phyloP scores from a whole-genome alignment of 2,113 vertebrate genomes.

The Elephantulus edwardii region DNA sequence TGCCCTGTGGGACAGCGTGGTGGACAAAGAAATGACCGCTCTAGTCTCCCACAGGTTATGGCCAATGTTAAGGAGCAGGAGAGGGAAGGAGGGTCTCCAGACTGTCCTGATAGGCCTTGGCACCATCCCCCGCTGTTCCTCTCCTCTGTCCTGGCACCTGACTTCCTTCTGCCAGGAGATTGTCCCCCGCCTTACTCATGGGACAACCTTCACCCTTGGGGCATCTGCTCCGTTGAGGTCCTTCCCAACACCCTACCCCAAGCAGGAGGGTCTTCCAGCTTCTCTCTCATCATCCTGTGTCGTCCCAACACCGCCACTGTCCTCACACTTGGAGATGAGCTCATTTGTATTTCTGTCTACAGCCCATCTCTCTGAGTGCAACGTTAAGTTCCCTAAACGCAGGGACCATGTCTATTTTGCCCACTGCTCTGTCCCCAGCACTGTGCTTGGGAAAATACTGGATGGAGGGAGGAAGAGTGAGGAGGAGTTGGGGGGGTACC shows the following conservation, averaged over 20 bases:
- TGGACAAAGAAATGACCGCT: not conserved
- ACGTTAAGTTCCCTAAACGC: not conserved
- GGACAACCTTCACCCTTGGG: not conserved
- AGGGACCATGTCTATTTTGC: not conserved
- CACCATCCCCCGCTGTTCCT: not conserved
- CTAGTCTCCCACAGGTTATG: not conserved
- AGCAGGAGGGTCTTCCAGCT: not conserved
- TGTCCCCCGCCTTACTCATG: not conserved
- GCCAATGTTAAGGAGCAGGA: not conserved
- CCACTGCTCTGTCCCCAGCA: not conserved
- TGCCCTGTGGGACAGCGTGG: too few relatives aligned
- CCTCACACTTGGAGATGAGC: not conserved
- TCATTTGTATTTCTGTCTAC: not conserved
- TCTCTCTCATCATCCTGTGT: not conserved
- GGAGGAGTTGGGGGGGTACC: not conserved
- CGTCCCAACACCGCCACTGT: not conserved
- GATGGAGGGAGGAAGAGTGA: not conserved
- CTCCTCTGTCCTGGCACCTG: accelerated
- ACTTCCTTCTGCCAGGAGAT: not conserved
- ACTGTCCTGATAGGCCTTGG: not conserved
- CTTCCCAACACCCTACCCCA: not conserved
- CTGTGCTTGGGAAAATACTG: accelerated
- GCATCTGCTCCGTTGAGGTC: not conserved
- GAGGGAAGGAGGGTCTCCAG: not conserved
- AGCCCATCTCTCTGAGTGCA: not conserved